Percentiles rank a stretch among this genome's conserved stretches.
These are phyloP conservation scores for Peromyscus melanophrys DNA, from an alignment of 2,797 vertebrate genomes.

Conservation along the genomic window DNA sequence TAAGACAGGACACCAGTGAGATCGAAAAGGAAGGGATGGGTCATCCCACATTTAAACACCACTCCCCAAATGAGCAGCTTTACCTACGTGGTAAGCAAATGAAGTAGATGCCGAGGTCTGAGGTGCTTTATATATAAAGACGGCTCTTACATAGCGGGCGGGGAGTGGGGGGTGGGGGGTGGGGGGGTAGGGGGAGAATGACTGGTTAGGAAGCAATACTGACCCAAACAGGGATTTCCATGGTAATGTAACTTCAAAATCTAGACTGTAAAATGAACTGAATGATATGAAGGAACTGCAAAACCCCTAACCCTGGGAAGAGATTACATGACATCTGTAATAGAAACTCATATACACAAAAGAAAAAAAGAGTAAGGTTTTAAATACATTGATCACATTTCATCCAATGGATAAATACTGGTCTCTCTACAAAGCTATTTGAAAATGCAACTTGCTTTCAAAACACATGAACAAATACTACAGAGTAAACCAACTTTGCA, in stretches of 20 bases:
- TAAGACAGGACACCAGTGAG: not conserved
- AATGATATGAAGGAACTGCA: not conserved
- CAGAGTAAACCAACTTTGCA: constrained; percentile 34
- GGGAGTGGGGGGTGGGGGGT: too few species aligned
- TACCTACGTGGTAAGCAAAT: not conserved
- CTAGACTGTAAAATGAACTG: constrained; percentile 31
- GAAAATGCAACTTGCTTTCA: constrained; percentile 28
- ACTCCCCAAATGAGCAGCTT: not conserved
- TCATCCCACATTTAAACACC: not conserved
- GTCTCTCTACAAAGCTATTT: not conserved
- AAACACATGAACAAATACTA: not conserved
- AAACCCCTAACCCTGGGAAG: not conserved
- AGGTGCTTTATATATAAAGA: not conserved
- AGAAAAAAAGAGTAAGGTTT: not conserved
- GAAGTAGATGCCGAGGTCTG: not conserved
- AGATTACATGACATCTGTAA: not conserved
- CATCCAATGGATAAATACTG: not conserved
- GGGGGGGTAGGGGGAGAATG: not conserved
- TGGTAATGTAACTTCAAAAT: constrained; percentile 15
- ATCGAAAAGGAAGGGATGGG: not conserved
- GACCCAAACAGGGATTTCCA: not conserved
- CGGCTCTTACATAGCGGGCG: not conserved
- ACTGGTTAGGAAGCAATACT: not conserved
- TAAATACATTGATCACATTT: constrained; percentile 5
- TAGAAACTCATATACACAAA: not conserved